These are phyloP conservation scores for Cyrtorhinus lividipennis DNA, from an alignment of 1,140 invertebrate species.

Conservation along the genomic window DNA sequence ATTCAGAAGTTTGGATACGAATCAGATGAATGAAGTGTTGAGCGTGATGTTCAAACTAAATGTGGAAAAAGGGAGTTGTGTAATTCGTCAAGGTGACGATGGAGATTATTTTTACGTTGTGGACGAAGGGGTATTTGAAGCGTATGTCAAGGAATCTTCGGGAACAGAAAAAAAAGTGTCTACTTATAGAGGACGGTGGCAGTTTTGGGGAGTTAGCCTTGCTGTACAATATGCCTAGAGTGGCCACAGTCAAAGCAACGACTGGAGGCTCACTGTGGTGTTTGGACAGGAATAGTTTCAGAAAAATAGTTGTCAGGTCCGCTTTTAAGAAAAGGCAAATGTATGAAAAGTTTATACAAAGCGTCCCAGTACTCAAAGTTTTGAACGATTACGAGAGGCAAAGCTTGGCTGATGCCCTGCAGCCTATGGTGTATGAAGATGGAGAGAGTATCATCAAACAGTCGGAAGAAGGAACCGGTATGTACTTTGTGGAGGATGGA, in stretches of 20 bases:
- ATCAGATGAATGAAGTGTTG: not conserved
- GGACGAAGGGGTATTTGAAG: slow-evolving; percentile 1
- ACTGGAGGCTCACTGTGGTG: slow-evolving; percentile 81
- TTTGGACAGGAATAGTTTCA: slow-evolving; percentile 89
- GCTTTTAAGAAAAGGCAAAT: slow-evolving; percentile 92
- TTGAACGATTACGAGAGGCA: slow-evolving; percentile 67
- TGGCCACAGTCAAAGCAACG: slow-evolving; percentile 71
- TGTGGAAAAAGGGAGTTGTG: not conserved
- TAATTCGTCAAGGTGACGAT: slow-evolving; percentile 13
- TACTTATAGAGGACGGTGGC: slow-evolving; percentile 58
- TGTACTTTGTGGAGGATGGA: slow-evolving; percentile 43
- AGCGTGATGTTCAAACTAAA: slow-evolving; percentile 11
- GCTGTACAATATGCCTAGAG: slow-evolving; percentile 93
- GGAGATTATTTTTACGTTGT: slow-evolving; percentile 16
- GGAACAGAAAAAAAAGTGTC: slow-evolving; percentile 80
- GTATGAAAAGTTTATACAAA: slow-evolving; percentile 83
- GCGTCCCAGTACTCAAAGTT: slow-evolving; percentile 60
- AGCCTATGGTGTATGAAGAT: slow-evolving; percentile 55
- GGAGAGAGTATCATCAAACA: slow-evolving; percentile 79
- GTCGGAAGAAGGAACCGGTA: slow-evolving; percentile 83
- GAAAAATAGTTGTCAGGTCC: slow-evolving; percentile 85
- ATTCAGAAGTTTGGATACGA: slow-evolving; percentile 1
- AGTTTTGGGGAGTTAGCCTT: slow-evolving; percentile 93
- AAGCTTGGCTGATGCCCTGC: slow-evolving; percentile 87
- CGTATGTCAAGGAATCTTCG: slow-evolving; percentile 16